Conservation (phyloP, 2,888 invertebrate genomes). For the Drosophila fungiperda region DNA sequence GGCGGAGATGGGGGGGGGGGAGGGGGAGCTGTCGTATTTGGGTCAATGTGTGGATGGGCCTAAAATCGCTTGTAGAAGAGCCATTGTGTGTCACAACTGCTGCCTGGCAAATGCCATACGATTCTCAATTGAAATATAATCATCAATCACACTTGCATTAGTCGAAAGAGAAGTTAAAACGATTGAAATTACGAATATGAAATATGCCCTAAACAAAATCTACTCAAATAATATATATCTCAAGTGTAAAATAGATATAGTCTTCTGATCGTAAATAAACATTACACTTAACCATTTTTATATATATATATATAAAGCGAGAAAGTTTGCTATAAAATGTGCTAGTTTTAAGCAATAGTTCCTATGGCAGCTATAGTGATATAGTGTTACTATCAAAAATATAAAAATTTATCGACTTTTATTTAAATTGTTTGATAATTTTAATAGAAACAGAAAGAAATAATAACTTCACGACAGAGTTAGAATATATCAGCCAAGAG, state of each 20-base stretch:
- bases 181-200: neutral
- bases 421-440: neutral
- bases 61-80: constrained; percentile 36
- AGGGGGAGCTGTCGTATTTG: neutral
- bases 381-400: neutral
- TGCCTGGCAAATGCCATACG: constrained; percentile 7
- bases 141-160: constrained; percentile 21
- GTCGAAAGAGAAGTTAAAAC: neutral
- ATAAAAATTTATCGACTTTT: neutral
- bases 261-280: neutral
- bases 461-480: too few relatives aligned
- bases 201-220: neutral
- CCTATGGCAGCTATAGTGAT: neutral
- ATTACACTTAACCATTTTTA: neutral
- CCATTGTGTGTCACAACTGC: constrained; percentile 36
- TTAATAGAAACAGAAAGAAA: too few relatives aligned
- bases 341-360: too few relatives aligned
- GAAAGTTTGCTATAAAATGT: too few relatives aligned
- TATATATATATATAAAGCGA: too few relatives aligned
- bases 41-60: constrained; percentile 24
- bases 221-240: too few relatives aligned
- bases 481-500: too few relatives aligned
- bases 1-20: neutral
- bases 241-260: neutral
- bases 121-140: neutral